Conservation (phyloP, 1,140 invertebrate species). For the Pararge aegeria region DNA sequence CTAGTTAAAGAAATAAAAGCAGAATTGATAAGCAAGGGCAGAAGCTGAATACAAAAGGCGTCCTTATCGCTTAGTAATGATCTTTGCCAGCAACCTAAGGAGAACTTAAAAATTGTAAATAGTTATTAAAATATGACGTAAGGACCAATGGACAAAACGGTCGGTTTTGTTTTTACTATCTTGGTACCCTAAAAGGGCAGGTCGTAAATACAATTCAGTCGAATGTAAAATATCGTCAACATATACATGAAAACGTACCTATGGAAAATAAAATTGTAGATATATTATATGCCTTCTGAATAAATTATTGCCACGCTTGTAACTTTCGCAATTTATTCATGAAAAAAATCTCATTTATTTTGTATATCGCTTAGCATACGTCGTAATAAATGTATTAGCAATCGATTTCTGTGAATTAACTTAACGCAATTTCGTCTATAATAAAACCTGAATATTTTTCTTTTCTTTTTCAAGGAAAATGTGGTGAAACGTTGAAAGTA, state of each 20-base stretch:
- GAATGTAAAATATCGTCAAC: neutral
- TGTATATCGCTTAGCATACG: neutral
- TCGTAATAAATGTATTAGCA: neutral
- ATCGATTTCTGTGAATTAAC: neutral
- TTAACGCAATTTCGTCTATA: neutral
- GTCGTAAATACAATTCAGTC: neutral
- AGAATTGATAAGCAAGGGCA: too few species aligned
- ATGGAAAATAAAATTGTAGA: neutral
- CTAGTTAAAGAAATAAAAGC: too few species aligned
- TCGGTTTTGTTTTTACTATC: too few species aligned
- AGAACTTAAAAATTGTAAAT: too few species aligned
- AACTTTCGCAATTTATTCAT: constrained; percentile 8
- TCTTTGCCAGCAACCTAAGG: too few species aligned
- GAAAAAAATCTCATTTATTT: constrained; percentile 6
- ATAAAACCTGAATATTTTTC: too few species aligned
- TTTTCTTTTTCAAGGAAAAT: too few species aligned
- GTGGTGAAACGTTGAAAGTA: too few species aligned
- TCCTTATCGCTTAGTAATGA: too few species aligned
- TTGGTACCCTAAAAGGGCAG: neutral
- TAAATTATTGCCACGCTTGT: constrained; percentile 4
- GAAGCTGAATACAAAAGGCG: too few species aligned
- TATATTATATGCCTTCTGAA: constrained; percentile 6
- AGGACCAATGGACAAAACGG: too few species aligned
- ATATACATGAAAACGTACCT: neutral
- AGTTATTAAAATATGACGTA: too few species aligned